Base-by-base conservation (phyloP, 2,113 vertebrate genomes). In the Lichenostomus cassidix region DNA sequence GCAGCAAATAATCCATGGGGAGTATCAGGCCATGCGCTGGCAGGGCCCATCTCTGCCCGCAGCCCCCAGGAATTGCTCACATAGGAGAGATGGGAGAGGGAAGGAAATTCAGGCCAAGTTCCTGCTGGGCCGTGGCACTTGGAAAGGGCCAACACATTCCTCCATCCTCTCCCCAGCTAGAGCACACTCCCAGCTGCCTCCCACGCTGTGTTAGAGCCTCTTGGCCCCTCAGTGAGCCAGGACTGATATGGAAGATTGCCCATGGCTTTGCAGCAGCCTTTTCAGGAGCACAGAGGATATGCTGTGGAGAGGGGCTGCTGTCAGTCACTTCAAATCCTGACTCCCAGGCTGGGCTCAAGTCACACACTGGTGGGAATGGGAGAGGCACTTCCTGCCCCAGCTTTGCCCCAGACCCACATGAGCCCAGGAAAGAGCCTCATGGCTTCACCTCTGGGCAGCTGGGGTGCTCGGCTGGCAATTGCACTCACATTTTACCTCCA, bases 61-160 rank as follows among this genome's bases (percentile, higher is more conserved):
- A 93, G 75, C 55, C 64, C 86, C 49, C 2, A 1, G 46, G 59
- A 80, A 77, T 27, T 31, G 39, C 47, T 92, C 71, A 74, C 63
- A 93, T 76, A 86, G 67, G 67, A 83, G 65, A 64, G 46, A 19
- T 46, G 55, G 91, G 83, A 89, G 86, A 46, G 68, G 33, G 3
- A 78, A 75, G 89, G 79, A 95, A 88, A 90, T 80, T 78, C 60
- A 39, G 68, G 92, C 83, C 96, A 96, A 94, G 76, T 92, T 93
- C 63, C 68, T 68, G 35, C 50, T 71, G 86, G 42, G 63, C 24
- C 0, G 0, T 90, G 80, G 52, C 47, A 67, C 76, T 91, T 94
- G 86, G 95, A 93, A 94, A 83, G 39, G 23, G 18, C 41, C 37
- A 83, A 49, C 41, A 58, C 92, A 94, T 96, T 95, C 95, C 84